A percentile compares a stretch with the other conserved stretches of the same genome.
These are phyloP conservation scores for Rhadinocentrus ornatus DNA, from an alignment of 2,797 vertebrate genomes.

Conservation along the genomic window DNA sequence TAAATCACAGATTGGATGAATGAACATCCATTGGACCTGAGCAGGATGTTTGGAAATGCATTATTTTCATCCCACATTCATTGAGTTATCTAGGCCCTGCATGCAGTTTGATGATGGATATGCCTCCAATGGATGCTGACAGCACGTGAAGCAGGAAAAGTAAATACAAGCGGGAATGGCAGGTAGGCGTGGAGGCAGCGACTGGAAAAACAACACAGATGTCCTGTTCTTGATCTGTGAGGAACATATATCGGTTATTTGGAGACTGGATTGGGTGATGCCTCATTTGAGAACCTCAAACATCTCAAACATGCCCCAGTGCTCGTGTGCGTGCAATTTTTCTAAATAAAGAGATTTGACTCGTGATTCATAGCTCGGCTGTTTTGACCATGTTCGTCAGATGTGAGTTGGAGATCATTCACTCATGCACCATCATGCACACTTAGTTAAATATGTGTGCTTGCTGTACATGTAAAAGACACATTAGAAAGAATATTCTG, in stretches of 20 bases:
- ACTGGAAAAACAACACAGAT: conserved; percentile 40
- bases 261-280: conserved; percentile 29
- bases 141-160: conserved; percentile 41
- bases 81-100: conserved; percentile 28
- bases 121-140: conserved; percentile 35
- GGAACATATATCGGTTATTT: conserved; percentile 19
- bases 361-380: conserved; percentile 51
- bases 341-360: conserved; percentile 19
- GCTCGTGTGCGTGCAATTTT: conserved; percentile 31
- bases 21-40: conserved; percentile 30
- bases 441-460: conserved; percentile 12
- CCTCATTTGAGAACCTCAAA: conserved; percentile 70
- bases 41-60: conserved; percentile 66
- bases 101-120: conserved; percentile 51
- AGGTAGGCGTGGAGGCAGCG: conserved; percentile 29
- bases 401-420: conserved; percentile 23
- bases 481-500: conserved; percentile 19
- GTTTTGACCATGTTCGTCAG: conserved; percentile 17
- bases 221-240: conserved; percentile 26
- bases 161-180: conserved; percentile 33
- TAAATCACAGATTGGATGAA: conserved; percentile 56
- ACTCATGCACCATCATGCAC: conserved; percentile 13
- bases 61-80: conserved; percentile 58
- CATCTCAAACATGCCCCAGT: conserved; percentile 31
- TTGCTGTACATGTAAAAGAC: conserved; percentile 10